phyloP scores from a whole-genome alignment of 2,113 vertebrate species.

The Burhinus oedicnemus region DNA sequence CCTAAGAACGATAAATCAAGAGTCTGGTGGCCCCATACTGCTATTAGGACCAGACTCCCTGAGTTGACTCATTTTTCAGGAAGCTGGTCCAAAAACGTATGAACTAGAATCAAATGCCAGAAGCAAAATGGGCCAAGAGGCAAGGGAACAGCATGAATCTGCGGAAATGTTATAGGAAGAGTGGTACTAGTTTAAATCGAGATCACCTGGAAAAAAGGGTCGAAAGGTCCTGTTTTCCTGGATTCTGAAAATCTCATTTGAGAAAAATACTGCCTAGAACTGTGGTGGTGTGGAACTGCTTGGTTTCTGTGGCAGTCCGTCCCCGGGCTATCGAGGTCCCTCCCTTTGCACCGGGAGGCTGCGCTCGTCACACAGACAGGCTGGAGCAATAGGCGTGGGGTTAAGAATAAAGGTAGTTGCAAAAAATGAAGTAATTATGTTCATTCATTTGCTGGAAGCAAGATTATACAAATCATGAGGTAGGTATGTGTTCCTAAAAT shows the following conservation, averaged over 20 bases:
- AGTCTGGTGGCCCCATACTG: not conserved
- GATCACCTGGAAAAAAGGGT: not conserved
- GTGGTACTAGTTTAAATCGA: not conserved
- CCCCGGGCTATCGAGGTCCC: not conserved
- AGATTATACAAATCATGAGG: too few relatives aligned
- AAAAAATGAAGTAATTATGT: too few relatives aligned
- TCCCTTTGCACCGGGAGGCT: too few relatives aligned
- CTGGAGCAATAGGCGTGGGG: too few relatives aligned
- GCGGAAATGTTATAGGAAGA: not conserved
- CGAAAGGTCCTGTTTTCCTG: fast-evolving
- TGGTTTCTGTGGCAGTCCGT: fast-evolving
- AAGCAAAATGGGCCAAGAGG: not conserved
- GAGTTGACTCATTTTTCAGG: not conserved
- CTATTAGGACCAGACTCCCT: not conserved
- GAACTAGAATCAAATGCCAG: not conserved
- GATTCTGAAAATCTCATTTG: not conserved
- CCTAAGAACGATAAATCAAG: fast-evolving
- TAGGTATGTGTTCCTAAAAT: too few relatives aligned
- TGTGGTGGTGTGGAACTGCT: not conserved
- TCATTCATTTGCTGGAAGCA: too few relatives aligned
- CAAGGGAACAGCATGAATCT: not conserved
- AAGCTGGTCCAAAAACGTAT: not conserved
- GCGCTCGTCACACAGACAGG: too few relatives aligned
- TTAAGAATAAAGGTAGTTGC: too few relatives aligned
- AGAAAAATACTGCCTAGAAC: not conserved